phyloP scores from a whole-genome alignment of 2,113 vertebrate genomes.

The Neogobius melanostomus region DNA sequence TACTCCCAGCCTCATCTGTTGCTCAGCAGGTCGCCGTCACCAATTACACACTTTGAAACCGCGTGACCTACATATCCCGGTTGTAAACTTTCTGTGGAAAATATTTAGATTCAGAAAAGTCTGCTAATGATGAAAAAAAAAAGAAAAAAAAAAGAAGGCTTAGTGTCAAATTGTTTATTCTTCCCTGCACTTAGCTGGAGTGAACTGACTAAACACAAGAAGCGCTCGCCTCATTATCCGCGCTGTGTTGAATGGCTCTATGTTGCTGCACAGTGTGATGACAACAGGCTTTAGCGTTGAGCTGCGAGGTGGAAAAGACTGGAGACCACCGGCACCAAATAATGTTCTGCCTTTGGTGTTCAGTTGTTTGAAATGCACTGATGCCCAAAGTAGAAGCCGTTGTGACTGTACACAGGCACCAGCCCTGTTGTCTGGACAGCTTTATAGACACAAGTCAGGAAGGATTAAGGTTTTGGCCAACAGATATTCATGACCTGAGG shows the following conservation, averaged over 20 bases:
- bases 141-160: conserved; percentile 18
- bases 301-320: not conserved
- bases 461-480: too few species aligned
- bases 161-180: conserved; percentile 14
- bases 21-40: conserved; percentile 6
- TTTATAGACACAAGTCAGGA: too few species aligned
- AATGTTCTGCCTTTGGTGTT: too few species aligned
- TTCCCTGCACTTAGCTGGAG: conserved; percentile 32
- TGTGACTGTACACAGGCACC: too few species aligned
- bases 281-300: conserved; percentile 53
- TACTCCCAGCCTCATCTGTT: conserved; percentile 9
- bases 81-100: conserved; percentile 6
- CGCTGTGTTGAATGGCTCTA: conserved; percentile 23
- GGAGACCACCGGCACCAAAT: too few species aligned
- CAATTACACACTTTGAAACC: conserved; percentile 2
- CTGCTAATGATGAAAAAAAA: conserved; percentile 8
- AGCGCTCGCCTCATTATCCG: conserved; percentile 50
- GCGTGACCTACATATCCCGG: not conserved
- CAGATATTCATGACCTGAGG: too few species aligned
- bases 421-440: too few species aligned
- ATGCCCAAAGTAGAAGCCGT: too few species aligned
- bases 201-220: conserved; percentile 50
- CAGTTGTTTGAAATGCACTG: too few species aligned
- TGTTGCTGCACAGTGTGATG: conserved; percentile 41
- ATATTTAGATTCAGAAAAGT: not conserved